Conservation (phyloP, 2,888 invertebrate genomes). For the Mallateleia sp. region DNA sequence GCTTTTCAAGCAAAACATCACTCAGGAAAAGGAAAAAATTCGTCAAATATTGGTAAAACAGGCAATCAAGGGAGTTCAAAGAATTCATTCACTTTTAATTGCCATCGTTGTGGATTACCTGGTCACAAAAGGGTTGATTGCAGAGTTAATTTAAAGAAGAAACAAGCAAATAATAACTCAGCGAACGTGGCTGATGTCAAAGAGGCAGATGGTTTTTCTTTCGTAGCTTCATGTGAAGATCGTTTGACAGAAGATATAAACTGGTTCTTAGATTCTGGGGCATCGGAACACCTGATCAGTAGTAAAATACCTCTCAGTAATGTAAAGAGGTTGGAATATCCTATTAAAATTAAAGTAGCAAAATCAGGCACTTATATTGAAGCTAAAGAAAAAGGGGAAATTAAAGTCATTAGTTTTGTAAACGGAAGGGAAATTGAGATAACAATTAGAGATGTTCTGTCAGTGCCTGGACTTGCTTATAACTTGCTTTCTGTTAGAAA, state of each 20-base stretch:
- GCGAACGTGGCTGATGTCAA: conserved; percentile 3
- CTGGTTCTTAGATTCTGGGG: conserved; percentile 21
- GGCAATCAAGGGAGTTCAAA: conserved; percentile 4
- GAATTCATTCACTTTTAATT: not conserved
- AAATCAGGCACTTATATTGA: conserved; percentile 67
- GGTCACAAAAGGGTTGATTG: conserved; percentile 20
- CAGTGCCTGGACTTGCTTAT: conserved; percentile 65
- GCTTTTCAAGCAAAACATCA: conserved; percentile 11
- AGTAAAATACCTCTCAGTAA: conserved; percentile 57
- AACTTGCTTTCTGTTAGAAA: conserved; percentile 80
- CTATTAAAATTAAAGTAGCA: conserved; percentile 75
- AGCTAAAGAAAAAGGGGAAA: conserved; percentile 33
- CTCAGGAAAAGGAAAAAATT: conserved; percentile 8
- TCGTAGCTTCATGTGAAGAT: conserved; percentile 2
- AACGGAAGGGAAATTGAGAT: conserved; percentile 45
- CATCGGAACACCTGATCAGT: conserved; percentile 27
- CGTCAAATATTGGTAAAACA: not conserved
- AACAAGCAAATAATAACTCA: not conserved
- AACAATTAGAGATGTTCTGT: conserved; percentile 75
- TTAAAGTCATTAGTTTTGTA: conserved; percentile 27
- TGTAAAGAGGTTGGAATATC: conserved; percentile 51
- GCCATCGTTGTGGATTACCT: conserved; percentile 13
- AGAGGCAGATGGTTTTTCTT: not conserved
- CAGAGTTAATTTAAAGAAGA: not conserved
- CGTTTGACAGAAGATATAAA: not conserved